Base-by-base conservation (phyloP, 2,888 invertebrate genomes). In the Hemaris fuciformis region DNA sequence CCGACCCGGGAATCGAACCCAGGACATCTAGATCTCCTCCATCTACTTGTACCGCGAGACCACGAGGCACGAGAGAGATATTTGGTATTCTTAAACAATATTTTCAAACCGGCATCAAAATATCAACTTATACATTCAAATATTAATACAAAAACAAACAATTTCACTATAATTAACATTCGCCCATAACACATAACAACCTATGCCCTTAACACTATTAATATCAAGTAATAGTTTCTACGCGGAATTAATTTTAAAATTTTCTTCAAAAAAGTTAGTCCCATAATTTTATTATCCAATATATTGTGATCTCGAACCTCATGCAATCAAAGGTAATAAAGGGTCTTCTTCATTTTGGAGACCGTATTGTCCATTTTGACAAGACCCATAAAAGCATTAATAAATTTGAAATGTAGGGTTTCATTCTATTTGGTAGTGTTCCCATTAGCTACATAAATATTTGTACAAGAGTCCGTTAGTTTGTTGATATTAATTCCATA, bases 181-280 rank as follows among this genome's bases (percentile, higher is more conserved):
- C 27, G 48, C n/a, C 15, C 27, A 53, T 18, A 53, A 53, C 8
- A 18, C 2, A 31, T 18, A 18, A 10, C 69, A 70, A 79, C 80
- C 80, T 79, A 53, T 75, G 71, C 69, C 70, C 79, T 73, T 71
- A 66, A 68, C 61, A 66, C 64, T 68, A 79, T 79, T 73, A 76
- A 79, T 79, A 69, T 71, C 62, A 56, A 48, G 57, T 62, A 56
- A 65, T 73, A 79, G 79, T 79, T 80, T 80, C 80, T 74, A 77
- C 72, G 71, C 70, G 63, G 72, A 75, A 73, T 76, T 73, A 66
- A 72, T 73, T 68, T 74, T 73, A 67, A 71, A 31, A 53, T 75
- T 72, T 71, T 66, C 65, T 53, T 59, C 57, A 38, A 48, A 31
- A 65, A 67, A 57, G 8, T 53, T 31, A 53, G 27, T 53, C 27